Evolutionary conservation across 92 coral and sea anemone genomes (phyloP).

Genomic region (Muricea muricata): DNA sequence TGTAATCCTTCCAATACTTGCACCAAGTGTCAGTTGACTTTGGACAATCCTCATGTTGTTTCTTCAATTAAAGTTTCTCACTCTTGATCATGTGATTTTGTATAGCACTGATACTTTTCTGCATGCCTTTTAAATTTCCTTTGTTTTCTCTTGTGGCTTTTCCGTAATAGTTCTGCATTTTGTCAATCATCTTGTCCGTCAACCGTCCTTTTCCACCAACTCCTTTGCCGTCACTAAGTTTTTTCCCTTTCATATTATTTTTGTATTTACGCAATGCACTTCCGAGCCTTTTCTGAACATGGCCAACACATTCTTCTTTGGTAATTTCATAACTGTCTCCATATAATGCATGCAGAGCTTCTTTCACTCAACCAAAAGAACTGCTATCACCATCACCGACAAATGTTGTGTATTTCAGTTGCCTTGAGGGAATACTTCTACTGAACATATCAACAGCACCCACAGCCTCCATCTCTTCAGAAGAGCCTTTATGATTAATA

Average conservation of each 20-base stretch:
- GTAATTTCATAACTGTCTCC: not conserved
- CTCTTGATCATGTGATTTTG: not conserved
- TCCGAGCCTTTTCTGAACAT: too few relatives aligned
- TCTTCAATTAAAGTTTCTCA: not conserved
- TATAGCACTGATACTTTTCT: not conserved
- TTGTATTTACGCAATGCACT: too few relatives aligned
- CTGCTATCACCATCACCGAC: too few relatives aligned
- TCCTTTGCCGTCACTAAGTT: not conserved
- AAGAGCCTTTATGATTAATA: not conserved
- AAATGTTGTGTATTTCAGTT: constrained; percentile 15
- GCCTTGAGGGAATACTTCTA: not conserved
- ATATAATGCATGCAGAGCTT: not conserved
- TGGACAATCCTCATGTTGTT: not conserved
- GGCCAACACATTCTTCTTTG: too few relatives aligned
- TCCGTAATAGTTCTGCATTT: too few relatives aligned
- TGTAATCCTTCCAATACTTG: constrained; percentile 24
- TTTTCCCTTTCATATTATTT: not conserved
- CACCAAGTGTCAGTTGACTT: not conserved
- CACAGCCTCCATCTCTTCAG: constrained; percentile 26
- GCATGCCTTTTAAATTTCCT: not conserved
- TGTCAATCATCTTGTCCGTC: constrained; percentile 25
- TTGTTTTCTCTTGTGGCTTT: not conserved
- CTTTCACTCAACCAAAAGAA: constrained; percentile 8
- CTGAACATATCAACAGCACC: constrained; percentile 7
- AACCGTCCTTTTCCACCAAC: not conserved